Conservation (phyloP, 2,888 invertebrate genomes). For the Phyto melanocephala region DNA sequence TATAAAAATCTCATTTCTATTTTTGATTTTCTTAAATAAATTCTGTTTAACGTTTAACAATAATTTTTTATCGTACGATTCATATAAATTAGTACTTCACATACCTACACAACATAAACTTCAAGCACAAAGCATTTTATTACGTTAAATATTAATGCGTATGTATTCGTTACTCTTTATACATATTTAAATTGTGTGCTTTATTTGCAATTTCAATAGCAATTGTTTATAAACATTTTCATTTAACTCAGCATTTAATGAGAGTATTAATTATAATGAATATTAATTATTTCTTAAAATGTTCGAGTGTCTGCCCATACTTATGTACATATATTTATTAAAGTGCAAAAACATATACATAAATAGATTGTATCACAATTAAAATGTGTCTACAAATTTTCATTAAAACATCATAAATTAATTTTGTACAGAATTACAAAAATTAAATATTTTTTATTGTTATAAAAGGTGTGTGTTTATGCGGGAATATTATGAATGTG, state of each 20-base stretch:
- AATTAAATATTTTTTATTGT: background rate
- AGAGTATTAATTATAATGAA: constrained; percentile 18
- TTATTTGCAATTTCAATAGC: background rate
- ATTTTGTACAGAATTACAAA: constrained; percentile 13
- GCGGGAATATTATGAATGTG: too few relatives aligned
- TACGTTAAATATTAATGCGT: background rate
- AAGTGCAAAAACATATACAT: too few relatives aligned
- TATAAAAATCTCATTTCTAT: too few relatives aligned
- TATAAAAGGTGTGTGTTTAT: background rate
- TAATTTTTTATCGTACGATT: too few relatives aligned
- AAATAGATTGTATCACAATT: too few relatives aligned
- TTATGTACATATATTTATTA: too few relatives aligned
- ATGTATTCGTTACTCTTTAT: background rate
- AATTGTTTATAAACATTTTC: constrained; percentile 18
- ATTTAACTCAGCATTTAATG: constrained; percentile 1
- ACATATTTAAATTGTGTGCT: background rate
- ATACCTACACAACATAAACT: background rate
- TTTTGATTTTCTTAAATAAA: too few relatives aligned
- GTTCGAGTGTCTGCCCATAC: background rate
- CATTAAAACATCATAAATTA: constrained; percentile 38
- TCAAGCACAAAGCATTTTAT: background rate
- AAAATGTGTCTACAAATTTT: constrained; percentile 23
- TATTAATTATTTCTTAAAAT: background rate
- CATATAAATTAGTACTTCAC: too few relatives aligned
- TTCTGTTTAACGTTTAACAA: too few relatives aligned